Evolutionary conservation across 2,888 invertebrate species (phyloP), one percentile per base, ranked within the genome.

Genomic region (Calliopum simillimum): DNA sequence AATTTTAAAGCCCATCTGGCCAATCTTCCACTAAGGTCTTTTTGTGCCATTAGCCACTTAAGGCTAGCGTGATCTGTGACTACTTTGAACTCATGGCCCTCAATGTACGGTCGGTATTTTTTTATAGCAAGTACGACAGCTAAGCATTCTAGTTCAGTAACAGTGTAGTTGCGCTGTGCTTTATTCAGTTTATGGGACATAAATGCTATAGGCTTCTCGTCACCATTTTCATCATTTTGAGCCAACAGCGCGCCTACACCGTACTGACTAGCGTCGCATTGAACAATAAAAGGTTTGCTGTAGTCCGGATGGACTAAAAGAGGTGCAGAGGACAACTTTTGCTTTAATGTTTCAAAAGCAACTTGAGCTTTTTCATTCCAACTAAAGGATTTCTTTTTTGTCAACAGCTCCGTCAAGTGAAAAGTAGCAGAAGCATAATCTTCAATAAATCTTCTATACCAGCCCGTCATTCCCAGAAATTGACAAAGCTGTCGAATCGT

Each of bases 111-210:
- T 12, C 70, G 47, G 33, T 71, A 70, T 16, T 70, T 70, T 14
- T 67, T 55, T 4, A 72, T 62, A 12, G 66, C 63, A 3, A 68
- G 23, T 3, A 73, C 65, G 2, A 66, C 68, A 1, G 70, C 69
- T 11, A 71, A n/a, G 44, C 69, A 73, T 53, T 69, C 71, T n/a
- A 62, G 13, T 41, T 70, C 70, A 8, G 70, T 55, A 19, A 70
- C 61, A 8, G 56, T 59, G 23, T 68, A 70, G 19, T 71, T 73
- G 14, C 49, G 19, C 41, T 74, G 74, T 13, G 71, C 71, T 2
- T 56, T 65, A 21, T 74, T 73, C 4, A 75, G 33, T 43, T 75
- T 75, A 19, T 74, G 68, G 0, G 74, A 74, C 65, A 69, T 59
- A 41, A 58, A 74, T 0, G 74, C 71, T 14, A 72, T 70, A 1